These are phyloP conservation scores for Apaloderma vittatum DNA, from an alignment of 2,113 vertebrate genomes.

Conservation along the genomic window DNA sequence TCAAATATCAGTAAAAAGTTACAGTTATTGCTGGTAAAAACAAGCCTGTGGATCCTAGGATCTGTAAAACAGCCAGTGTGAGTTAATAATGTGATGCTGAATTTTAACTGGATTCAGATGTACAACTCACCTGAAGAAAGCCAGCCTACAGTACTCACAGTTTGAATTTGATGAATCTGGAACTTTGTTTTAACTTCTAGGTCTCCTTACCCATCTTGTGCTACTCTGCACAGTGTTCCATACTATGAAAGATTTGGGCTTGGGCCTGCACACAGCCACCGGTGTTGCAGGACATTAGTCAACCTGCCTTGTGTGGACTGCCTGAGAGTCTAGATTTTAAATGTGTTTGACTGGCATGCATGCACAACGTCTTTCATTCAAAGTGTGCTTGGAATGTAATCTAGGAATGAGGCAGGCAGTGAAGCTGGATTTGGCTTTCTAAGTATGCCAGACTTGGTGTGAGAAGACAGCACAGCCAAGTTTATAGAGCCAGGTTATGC, in stretches of 20 bases:
- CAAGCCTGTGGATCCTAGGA: not conserved
- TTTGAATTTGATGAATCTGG: not conserved
- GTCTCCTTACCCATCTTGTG: not conserved
- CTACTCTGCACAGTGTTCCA: not conserved
- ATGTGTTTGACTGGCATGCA: not conserved
- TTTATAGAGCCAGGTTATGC: not conserved
- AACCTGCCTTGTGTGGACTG: not conserved
- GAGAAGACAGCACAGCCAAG: not conserved
- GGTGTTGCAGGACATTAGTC: rapidly evolving
- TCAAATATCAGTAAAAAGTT: not conserved
- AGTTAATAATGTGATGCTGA: not conserved
- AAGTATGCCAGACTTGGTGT: not conserved
- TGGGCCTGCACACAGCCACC: not conserved
- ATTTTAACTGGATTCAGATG: not conserved
- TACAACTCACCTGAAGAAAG: rapidly evolving
- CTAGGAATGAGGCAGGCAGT: not conserved
- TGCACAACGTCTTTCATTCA: not conserved
- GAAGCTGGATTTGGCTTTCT: not conserved
- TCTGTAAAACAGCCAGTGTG: not conserved
- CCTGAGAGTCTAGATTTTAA: not conserved
- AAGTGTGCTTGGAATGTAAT: not conserved
- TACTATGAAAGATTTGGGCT: rapidly evolving
- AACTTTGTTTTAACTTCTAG: not conserved
- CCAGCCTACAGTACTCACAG: not conserved
- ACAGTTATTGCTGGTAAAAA: not conserved